Evolutionary conservation across 2,888 invertebrate species (phyloP).

Genomic region (Drosophila bunnanda): DNA sequence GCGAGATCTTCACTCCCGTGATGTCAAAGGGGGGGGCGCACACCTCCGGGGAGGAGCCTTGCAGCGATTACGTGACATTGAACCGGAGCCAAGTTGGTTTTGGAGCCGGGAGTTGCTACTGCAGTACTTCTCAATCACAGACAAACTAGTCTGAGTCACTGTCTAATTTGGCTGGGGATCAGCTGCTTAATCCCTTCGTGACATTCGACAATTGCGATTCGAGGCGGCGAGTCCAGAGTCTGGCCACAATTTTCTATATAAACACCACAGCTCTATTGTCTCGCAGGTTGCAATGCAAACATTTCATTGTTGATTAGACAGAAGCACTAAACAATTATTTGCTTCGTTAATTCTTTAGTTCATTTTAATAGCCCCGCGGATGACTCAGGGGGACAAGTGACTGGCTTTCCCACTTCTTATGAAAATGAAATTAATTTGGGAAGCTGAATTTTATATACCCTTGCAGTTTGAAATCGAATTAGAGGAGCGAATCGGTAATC

Average conservation of each 20-base stretch:
- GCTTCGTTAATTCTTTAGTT: constrained; percentile 6
- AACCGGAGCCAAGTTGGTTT: constrained; percentile 55
- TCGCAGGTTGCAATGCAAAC: background rate
- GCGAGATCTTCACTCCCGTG: constrained; percentile 4
- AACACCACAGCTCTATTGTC: constrained; percentile 10
- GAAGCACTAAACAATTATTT: constrained; percentile 20
- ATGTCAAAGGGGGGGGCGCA: background rate
- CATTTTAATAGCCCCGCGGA: background rate
- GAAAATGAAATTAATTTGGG: background rate
- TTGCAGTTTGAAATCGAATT: too few relatives aligned
- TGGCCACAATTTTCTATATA: background rate
- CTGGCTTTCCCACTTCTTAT: background rate
- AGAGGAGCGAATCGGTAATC: too few relatives aligned
- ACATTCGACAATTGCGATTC: constrained; percentile 63
- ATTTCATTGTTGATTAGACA: constrained; percentile 35
- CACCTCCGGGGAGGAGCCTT: constrained; percentile 44
- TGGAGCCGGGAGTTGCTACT: constrained; percentile 42
- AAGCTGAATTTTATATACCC: too few relatives aligned
- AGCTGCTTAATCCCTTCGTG: constrained; percentile 54
- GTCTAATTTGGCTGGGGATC: constrained; percentile 16
- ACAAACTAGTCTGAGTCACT: constrained; percentile 40
- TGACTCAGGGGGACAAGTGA: constrained; percentile 15
- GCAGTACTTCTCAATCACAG: constrained; percentile 41
- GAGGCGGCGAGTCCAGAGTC: constrained; percentile 26
- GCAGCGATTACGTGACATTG: constrained; percentile 77